Conservation (phyloP, 2,888 invertebrate species). For the Aphrophora alni region DNA sequence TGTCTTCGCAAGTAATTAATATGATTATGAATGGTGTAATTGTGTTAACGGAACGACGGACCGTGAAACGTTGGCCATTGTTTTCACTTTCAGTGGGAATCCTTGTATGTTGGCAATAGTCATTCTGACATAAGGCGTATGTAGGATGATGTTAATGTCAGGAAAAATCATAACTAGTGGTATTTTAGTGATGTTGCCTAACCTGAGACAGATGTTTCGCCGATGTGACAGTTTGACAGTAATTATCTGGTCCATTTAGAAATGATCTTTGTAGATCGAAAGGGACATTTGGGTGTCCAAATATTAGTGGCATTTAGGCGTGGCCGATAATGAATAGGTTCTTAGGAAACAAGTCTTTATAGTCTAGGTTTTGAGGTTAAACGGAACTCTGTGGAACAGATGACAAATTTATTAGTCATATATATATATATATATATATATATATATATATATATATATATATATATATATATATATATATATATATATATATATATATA, state of each 20-base stretch:
- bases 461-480: no score
- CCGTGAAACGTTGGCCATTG: background rate
- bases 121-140: background rate
- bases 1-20: background rate
- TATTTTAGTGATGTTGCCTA: background rate
- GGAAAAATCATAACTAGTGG: no score
- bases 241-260: background rate
- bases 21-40: background rate
- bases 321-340: background rate
- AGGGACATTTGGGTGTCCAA: background rate
- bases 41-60: background rate
- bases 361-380: background rate
- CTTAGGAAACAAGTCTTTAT: background rate
- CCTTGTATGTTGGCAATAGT: background rate
- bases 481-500: no score
- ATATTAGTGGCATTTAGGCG: background rate
- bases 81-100: conserved; percentile 9
- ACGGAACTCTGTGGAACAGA: background rate
- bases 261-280: background rate
- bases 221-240: background rate
- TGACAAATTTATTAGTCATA: background rate
- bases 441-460: no score
- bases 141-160: background rate
- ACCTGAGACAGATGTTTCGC: background rate
- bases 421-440: no score